phyloP scores from a whole-genome alignment of 1,140 invertebrate genomes.

The Pectinophora gossypiella region DNA sequence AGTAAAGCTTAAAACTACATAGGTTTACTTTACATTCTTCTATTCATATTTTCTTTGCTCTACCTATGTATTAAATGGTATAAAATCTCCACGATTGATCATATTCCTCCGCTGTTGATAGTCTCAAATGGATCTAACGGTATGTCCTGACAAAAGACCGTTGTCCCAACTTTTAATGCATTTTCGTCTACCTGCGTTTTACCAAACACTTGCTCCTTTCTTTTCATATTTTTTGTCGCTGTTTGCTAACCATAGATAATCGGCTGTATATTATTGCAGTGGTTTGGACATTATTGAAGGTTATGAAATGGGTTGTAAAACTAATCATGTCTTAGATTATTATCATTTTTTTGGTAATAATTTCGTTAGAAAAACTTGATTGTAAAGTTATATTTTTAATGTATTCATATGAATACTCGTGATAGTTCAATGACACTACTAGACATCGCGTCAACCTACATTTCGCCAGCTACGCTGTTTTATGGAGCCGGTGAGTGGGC shows the following conservation, averaged over 20 bases:
- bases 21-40: no score
- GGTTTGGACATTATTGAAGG: background rate
- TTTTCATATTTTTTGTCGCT: conserved; percentile 3
- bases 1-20: no score
- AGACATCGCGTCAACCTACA: background rate
- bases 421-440: background rate
- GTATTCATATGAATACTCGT: no score
- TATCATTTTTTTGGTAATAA: background rate
- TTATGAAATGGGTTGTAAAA: background rate
- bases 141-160: conserved; percentile 1
- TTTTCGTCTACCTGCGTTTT: conserved; percentile 1
- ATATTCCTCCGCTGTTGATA: background rate
- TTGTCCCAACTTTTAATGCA: background rate
- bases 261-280: background rate
- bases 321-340: no score
- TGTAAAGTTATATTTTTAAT: background rate
- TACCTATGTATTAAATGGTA: no score
- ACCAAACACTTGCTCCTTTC: conserved; percentile 1
- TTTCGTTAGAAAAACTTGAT: background rate
- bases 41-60: no score
- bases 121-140: background rate
- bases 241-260: conserved; percentile 4
- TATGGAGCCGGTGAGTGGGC: background rate
- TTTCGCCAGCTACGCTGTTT: background rate
- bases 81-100: no score